Conservation (phyloP, 1,140 invertebrate species). For the Euwallacea similis region DNA sequence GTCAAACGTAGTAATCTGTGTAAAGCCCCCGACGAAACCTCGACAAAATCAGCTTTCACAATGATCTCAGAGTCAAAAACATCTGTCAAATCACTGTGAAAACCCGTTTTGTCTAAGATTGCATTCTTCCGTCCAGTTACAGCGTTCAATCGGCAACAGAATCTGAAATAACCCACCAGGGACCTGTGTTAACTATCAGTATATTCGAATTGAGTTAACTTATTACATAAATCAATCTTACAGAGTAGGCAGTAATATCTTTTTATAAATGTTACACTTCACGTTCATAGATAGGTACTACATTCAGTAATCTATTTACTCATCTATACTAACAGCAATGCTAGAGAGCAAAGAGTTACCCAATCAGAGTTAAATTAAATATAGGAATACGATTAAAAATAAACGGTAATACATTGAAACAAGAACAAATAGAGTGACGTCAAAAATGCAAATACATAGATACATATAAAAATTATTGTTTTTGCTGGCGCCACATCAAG, state of each 20-base stretch:
- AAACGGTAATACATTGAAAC: not conserved
- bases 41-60: constrained; percentile 91
- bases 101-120: constrained; percentile 77
- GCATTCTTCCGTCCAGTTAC: not conserved
- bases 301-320: no score
- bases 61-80: constrained; percentile 85
- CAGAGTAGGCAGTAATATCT: no score
- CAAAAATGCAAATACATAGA: constrained; percentile 8
- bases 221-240: no score
- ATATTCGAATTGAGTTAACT: no score
- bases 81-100: constrained; percentile 91
- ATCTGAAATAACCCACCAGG: not conserved
- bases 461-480: constrained; percentile 8
- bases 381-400: no score
- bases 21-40: constrained; percentile 45
- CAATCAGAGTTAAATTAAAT: no score
- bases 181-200: no score
- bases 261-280: no score
- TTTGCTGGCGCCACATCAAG: constrained; percentile 14
- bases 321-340: no score
- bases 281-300: no score
- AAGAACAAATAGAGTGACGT: constrained; percentile 9
- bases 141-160: not conserved
- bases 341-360: no score
- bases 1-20: no score